These are phyloP conservation scores for Heliothis virescens DNA, from an alignment of 1,140 invertebrate genomes.

Conservation along the genomic window DNA sequence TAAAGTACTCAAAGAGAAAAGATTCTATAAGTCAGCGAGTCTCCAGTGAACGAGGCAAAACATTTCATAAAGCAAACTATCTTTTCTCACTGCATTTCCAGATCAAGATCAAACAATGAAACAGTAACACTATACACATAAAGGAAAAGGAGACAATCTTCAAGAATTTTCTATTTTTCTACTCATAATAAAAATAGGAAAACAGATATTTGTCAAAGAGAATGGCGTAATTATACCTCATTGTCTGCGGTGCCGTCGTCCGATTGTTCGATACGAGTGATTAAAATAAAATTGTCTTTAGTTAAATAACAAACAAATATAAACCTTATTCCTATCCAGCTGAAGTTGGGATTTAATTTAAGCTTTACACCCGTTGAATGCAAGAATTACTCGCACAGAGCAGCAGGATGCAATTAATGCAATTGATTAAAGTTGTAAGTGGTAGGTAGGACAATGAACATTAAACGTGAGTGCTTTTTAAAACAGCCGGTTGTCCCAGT, in stretches of 20 bases:
- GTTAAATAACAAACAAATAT: constrained; percentile 20
- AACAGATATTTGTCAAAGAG: constrained; percentile 54
- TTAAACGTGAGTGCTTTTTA: constrained; percentile 52
- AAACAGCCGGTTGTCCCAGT: constrained; percentile 24
- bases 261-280: constrained; percentile 68
- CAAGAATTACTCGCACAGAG: constrained; percentile 54
- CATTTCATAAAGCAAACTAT: neutral
- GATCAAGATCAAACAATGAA: neutral
- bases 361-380: constrained; percentile 32
- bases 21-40: no score
- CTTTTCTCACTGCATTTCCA: neutral
- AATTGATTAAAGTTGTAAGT: constrained; percentile 69
- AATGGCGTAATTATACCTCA: constrained; percentile 68
- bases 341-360: constrained; percentile 38
- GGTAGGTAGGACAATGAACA: constrained; percentile 43
- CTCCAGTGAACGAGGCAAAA: neutral
- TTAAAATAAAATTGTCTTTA: constrained; percentile 69
- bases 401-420: constrained; percentile 65
- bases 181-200: constrained; percentile 42
- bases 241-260: constrained; percentile 61
- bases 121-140: neutral
- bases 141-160: neutral
- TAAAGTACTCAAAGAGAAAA: no score
- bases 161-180: constrained; percentile 1
- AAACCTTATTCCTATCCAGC: neutral